phyloP scores from a whole-genome alignment of 2,113 vertebrate species.

The Otis tarda region DNA sequence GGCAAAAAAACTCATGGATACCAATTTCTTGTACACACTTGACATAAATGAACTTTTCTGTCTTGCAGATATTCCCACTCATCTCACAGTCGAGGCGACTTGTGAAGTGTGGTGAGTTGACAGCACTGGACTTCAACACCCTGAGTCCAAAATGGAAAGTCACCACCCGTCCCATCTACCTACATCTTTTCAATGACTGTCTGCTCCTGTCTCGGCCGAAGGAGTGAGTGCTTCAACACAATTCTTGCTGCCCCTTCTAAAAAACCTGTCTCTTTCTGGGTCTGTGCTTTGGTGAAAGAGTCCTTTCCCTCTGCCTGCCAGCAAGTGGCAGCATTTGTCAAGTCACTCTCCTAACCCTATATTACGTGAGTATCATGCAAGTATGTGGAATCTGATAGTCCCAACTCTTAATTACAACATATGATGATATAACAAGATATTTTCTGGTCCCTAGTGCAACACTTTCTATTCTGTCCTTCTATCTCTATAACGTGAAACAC shows the following conservation, averaged over 20 bases:
- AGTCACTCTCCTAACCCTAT: conserved; percentile 1
- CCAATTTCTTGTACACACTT: neutral
- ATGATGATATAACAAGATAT: neutral
- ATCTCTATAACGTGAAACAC: neutral
- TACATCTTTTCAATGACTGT: conserved; percentile 96
- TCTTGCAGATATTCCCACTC: conserved; percentile 89
- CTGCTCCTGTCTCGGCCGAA: conserved; percentile 89
- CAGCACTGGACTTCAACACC: conserved; percentile 79
- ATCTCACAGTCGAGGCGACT: conserved; percentile 93
- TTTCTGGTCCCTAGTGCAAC: neutral
- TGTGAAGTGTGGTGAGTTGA: conserved; percentile 87
- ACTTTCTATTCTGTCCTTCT: neutral
- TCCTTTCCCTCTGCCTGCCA: conserved; percentile 52
- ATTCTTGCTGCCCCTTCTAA: conserved; percentile 50
- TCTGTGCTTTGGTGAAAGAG: conserved; percentile 56
- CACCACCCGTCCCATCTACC: conserved; percentile 82
- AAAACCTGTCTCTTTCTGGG: conserved; percentile 24
- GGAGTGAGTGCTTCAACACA: conserved; percentile 82
- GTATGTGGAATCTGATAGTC: neutral
- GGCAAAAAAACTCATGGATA: neutral
- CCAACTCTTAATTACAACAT: neutral
- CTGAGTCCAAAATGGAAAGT: conserved; percentile 78
- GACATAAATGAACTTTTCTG: neutral
- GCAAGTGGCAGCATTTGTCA: conserved; percentile 52
- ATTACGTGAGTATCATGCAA: conserved; percentile 2